Evolutionary conservation across 2,888 invertebrate species (phyloP).

Genomic region (Ennomos quercinarius): DNA sequence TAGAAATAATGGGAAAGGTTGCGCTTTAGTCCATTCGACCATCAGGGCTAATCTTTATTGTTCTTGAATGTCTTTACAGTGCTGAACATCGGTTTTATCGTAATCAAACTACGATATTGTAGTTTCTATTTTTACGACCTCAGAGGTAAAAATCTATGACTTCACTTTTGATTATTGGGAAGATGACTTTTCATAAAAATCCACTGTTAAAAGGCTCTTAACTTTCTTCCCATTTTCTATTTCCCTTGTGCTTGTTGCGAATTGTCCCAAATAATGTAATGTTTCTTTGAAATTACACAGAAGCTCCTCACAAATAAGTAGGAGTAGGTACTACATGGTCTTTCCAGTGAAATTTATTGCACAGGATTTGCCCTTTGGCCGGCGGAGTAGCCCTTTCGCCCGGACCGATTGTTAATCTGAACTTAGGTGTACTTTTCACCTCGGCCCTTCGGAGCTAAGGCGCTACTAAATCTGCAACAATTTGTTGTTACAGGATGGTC

Average conservation of each 20-base stretch:
- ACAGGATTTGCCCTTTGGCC: conserved; percentile 57
- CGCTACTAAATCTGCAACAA: conserved; percentile 62
- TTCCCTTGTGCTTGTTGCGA: conserved; percentile 3
- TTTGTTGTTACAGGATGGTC: conserved; percentile 50
- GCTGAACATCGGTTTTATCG: no score
- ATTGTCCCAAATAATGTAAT: conserved; percentile 36
- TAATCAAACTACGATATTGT: no score
- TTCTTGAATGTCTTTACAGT: no score
- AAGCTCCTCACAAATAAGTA: conserved; percentile 38
- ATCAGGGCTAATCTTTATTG: conserved; percentile 19
- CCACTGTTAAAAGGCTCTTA: no score
- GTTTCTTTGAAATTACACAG: conserved; percentile 25
- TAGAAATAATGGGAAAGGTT: conserved; percentile 9
- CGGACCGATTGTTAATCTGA: conserved; percentile 74
- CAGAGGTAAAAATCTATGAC: not conserved
- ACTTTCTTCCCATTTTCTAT: not conserved
- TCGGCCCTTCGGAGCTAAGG: conserved; percentile 59
- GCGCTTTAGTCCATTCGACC: conserved; percentile 7
- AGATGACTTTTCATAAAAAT: no score
- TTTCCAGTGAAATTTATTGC: conserved; percentile 61
- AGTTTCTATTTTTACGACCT: no score
- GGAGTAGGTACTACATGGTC: conserved; percentile 24
- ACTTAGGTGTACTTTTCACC: conserved; percentile 80
- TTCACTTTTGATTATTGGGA: no score
- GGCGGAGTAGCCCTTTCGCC: conserved; percentile 57